These are phyloP conservation scores for Epinephelus moara DNA, from an alignment of 2,113 vertebrate species.

Conservation along the genomic window DNA sequence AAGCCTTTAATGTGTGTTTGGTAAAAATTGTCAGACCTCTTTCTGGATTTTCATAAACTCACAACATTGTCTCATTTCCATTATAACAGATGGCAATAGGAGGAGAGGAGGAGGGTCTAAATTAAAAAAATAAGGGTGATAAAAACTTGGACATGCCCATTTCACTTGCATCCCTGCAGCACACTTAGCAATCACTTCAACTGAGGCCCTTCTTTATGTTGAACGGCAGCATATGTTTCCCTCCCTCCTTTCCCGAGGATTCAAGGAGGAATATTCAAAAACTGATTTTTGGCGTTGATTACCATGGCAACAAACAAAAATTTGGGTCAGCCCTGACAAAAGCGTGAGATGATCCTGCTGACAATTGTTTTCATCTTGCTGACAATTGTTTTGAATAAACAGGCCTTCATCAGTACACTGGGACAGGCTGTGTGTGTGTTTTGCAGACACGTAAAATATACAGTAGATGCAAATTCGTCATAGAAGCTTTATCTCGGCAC, in stretches of 20 bases:
- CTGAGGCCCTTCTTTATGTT: conserved; percentile 3
- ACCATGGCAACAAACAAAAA: conserved; percentile 66
- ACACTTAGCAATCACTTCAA: not conserved
- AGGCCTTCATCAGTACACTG: not conserved
- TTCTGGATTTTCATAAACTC: not conserved
- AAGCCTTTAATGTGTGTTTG: not conserved
- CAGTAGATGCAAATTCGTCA: not conserved
- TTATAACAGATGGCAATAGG: not conserved
- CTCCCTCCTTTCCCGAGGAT: conserved; percentile 5
- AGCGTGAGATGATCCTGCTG: conserved; percentile 37
- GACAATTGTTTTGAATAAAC: conserved; percentile 12
- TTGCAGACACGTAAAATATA: not conserved
- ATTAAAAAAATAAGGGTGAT: not conserved
- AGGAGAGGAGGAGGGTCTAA: not conserved
- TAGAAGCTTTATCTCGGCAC: not conserved
- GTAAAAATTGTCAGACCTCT: not conserved
- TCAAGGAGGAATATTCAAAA: conserved; percentile 44
- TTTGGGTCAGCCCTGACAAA: conserved; percentile 68
- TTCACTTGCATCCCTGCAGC: not conserved
- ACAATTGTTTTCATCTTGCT: conserved; percentile 34
- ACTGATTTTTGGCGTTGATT: conserved; percentile 49
- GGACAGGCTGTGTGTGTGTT: not conserved
- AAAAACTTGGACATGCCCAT: too few species aligned
- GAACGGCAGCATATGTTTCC: conserved; percentile 9
- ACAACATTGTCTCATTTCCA: not conserved